These are phyloP conservation scores for silkworm (Bombyx mori) DNA, from an alignment of 1,140 invertebrate genomes.

Conservation along the genomic window ASM3026992v2 NC_085121.1:953501-954000, in stretches of 20 bases:
- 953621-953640: neutral
- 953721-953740: slow-evolving; percentile 12
- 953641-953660: neutral
- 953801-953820: slow-evolving; percentile 53
- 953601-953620: slow-evolving; percentile 1
- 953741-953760: slow-evolving; percentile 27
- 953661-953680: slow-evolving; percentile 1
- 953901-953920: slow-evolving; percentile 14
- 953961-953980: slow-evolving; percentile 53
- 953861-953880: slow-evolving; percentile 42
- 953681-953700: slow-evolving; percentile 18
- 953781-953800: slow-evolving; percentile 48
- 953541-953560: too few species aligned
- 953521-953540: too few species aligned
- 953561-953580: too few species aligned
- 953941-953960: slow-evolving; percentile 36
- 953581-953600: too few species aligned
- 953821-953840: slow-evolving; percentile 41
- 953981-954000: slow-evolving; percentile 44
- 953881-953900: slow-evolving; percentile 17
- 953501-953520: neutral
- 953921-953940: slow-evolving; percentile 13
- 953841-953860: slow-evolving; percentile 52
- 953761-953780: slow-evolving; percentile 40
- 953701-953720: slow-evolving; percentile 20